phyloP scores from a whole-genome alignment of 2,888 invertebrate species.

The Mesorhabditis sp. region DNA sequence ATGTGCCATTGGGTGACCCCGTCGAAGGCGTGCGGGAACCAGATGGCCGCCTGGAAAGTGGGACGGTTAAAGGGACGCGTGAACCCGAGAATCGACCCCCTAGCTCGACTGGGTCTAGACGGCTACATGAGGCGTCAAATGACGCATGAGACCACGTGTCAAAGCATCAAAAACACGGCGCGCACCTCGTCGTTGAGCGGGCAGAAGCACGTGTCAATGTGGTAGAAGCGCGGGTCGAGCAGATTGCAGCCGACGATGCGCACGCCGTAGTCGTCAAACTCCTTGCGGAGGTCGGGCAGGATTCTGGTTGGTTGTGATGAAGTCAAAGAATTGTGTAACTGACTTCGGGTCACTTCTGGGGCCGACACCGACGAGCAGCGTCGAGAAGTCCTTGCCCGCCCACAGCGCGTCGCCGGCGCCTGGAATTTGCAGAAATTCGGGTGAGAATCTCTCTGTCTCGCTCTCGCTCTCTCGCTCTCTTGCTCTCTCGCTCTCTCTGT shows the following conservation, averaged over 20 bases:
- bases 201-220: constrained; percentile 57
- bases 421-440: constrained; percentile 18
- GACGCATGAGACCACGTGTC: no score
- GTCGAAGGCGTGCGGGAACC: constrained; percentile 52
- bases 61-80: background rate
- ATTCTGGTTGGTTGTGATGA: background rate
- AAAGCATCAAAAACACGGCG: background rate
- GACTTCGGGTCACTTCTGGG: constrained; percentile 44
- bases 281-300: background rate
- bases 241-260: constrained; percentile 5
- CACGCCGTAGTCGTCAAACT: background rate
- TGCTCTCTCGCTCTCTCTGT: no score
- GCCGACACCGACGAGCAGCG: constrained; percentile 53
- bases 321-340: background rate
- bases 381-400: constrained; percentile 41
- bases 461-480: no score
- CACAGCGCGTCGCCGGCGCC: constrained; percentile 56
- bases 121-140: no score
- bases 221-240: constrained; percentile 41
- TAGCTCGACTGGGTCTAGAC: no score
- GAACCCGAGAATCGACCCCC: no score
- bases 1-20: constrained; percentile 50
- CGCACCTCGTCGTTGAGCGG: constrained; percentile 44
- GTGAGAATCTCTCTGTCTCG: background rate
- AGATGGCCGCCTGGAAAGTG: constrained; percentile 37